phyloP scores from a whole-genome alignment of 2,113 vertebrate genomes.

The Ceratotherium simum region DNA sequence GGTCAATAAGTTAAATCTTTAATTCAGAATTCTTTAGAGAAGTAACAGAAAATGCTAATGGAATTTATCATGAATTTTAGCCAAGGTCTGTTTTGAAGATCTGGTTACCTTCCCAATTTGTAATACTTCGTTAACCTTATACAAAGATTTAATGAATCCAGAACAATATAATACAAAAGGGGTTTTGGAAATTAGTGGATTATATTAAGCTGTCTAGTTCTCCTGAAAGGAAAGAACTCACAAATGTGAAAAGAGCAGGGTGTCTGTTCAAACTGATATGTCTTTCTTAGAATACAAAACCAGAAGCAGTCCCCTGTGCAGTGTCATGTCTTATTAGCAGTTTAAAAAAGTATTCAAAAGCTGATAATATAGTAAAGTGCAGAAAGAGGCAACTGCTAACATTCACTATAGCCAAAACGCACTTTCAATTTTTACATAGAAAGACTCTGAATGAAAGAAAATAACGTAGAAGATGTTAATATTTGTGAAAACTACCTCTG shows the following conservation, averaged over 20 bases:
- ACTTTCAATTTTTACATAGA: neutral
- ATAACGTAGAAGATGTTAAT: neutral
- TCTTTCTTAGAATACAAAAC: neutral
- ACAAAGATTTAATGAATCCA: conserved; percentile 29
- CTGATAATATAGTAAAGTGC: neutral
- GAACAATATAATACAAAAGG: conserved; percentile 1
- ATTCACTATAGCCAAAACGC: neutral
- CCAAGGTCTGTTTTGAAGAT: neutral
- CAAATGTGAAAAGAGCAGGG: neutral
- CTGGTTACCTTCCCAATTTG: neutral
- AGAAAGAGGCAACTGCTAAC: neutral
- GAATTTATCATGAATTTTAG: conserved; percentile 36
- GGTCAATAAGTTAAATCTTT: neutral
- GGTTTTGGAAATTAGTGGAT: neutral
- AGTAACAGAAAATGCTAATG: neutral
- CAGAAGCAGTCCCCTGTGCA: neutral
- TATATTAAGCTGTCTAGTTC: neutral
- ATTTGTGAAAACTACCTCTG: neutral
- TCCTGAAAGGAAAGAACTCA: neutral
- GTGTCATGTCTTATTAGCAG: neutral
- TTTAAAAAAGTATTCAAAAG: neutral
- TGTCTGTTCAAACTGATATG: neutral
- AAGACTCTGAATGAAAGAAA: conserved; percentile 2
- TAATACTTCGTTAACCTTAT: conserved; percentile 29
- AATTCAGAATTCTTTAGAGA: conserved; percentile 52